These are phyloP conservation scores for Sarcophaga rosellei DNA, from an alignment of 2,888 invertebrate genomes.

Conservation along the genomic window DNA sequence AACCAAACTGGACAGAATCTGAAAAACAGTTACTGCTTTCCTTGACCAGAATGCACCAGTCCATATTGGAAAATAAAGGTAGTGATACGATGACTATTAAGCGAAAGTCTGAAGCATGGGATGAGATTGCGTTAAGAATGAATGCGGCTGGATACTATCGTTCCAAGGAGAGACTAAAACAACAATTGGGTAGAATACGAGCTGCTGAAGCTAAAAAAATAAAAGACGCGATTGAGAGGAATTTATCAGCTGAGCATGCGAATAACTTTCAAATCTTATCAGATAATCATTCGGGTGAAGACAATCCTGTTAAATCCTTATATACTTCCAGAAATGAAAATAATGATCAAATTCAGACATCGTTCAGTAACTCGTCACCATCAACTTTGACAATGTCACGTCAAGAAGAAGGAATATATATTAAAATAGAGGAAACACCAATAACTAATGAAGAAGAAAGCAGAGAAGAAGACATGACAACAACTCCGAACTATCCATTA, in stretches of 20 bases:
- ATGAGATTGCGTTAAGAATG: slow-evolving; percentile 68
- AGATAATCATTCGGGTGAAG: background rate
- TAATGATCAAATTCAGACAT: background rate
- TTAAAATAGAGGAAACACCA: slow-evolving; percentile 60
- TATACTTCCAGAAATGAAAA: background rate
- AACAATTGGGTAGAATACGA: slow-evolving; percentile 68
- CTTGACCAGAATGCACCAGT: slow-evolving; percentile 58
- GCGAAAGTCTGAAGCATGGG: slow-evolving; percentile 69
- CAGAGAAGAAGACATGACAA: slow-evolving; percentile 18
- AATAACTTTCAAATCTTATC: background rate
- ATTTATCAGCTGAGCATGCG: background rate
- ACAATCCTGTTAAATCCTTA: background rate
- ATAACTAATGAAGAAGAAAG: slow-evolving; percentile 34
- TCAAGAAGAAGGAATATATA: slow-evolving; percentile 40
- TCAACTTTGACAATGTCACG: background rate
- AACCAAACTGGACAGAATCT: slow-evolving; percentile 70
- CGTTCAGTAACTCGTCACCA: background rate
- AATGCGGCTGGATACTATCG: slow-evolving; percentile 68
- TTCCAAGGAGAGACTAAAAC: slow-evolving; percentile 68
- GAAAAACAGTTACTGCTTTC: slow-evolving; percentile 68
- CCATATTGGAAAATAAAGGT: slow-evolving; percentile 68
- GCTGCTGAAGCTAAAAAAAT: slow-evolving; percentile 64
- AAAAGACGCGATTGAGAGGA: slow-evolving; percentile 60
- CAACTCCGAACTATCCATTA: background rate
- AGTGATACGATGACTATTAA: slow-evolving; percentile 68